Base-by-base conservation (phyloP, 2,113 vertebrate species). In the Microtus ochrogaster region DNA sequence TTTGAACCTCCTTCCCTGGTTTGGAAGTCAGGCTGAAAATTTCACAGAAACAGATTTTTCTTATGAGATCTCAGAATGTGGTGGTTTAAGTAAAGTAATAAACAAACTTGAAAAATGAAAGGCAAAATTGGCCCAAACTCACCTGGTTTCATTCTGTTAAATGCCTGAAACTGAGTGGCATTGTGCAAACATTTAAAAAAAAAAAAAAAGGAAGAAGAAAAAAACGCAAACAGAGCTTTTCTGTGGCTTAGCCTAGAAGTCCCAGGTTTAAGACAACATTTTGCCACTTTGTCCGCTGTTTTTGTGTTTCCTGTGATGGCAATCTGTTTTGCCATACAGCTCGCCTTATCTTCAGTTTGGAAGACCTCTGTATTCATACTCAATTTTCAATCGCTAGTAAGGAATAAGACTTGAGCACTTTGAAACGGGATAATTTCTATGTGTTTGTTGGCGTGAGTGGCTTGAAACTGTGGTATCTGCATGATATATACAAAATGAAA, bases 51-150 rank as follows among this genome's bases (percentile, higher is more conserved):
- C 95, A 97, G 94, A 97, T 98, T 97, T 70, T 97, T 97, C 96
- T 97, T 97, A 74, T 94, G 97, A 96, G 97, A 97, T 97, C 96
- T 97, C 96, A 97, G 97, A 98, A 97, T 96, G 96, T 97, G 96
- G 97, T 97, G 96, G 96, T 98, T 97, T 96, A 96, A 96, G 94
- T 91, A 95, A 97, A 96, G 97, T 96, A 94, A 98, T 97, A 98
- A 97, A 98, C 97, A 97, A 97, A 96, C 92, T 97, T 97, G 94
- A 98, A 97, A 98, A 98, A 97, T 97, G 97, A 96, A 98, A 98
- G 96, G 94, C 91, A 87, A 97, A 97, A 92, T 96, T 97, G 97
- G 97, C 96, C 96, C 73, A 49, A 39, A 87, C 97, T 98, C 96
- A 98, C 98, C 97, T 98, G 96, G 93, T 95, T 97, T 97, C 78